Evolutionary conservation across 2,113 vertebrate genomes (phyloP), one percentile per base, ranked within the genome.

Genomic region (Collichthys lucidus): DNA sequence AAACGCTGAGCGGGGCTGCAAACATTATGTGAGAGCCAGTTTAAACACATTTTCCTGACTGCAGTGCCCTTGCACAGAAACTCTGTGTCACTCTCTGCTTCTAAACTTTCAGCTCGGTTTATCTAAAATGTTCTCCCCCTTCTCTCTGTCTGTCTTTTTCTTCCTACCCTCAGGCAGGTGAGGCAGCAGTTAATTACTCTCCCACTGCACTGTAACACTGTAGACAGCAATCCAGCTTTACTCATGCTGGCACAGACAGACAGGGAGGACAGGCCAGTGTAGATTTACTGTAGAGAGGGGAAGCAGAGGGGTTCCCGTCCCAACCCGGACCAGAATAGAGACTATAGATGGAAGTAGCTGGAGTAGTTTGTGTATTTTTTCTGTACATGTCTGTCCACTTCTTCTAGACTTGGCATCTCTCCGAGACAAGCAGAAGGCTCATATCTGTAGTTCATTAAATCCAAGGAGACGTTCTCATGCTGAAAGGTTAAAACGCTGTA

Each of bases 131-230:
- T 59, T 57, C 61, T 11, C 17, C 46, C 60, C 11, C 17, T 55
- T 74, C 40, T 24, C 44, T 47, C 61, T 24, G 44, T 47, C 65
- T 61, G 24, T 80, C 56, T 79, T 26, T 74, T 65, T 80, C 31
- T 40, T 82, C 78, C 44, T 65, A 4, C 60, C 83, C 67, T 16
- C 11, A 78, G 56, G 87, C 80, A 73, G 79, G 75, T 77, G 78
- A 90, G 64, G 56, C 72, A 68, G 77, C 70, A 31, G 26, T 82
- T 84, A 72, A 90, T 89, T 63, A 81, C 64, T 72, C 82, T 53
- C 71, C 74, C 53, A 44, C 73, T 75, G 55, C 86, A 64, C 53
- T 8, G 50, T 60, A 31, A 55, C 47, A 11, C 74, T 40, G 40
- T 19, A 57, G 85, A 80, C 46, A 73, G 74, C 46, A 67, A 11